Evolutionary conservation across 2,113 vertebrate genomes (phyloP), one percentile per base, ranked within the genome.

Genomic region (Odobenus rosmarus): DNA sequence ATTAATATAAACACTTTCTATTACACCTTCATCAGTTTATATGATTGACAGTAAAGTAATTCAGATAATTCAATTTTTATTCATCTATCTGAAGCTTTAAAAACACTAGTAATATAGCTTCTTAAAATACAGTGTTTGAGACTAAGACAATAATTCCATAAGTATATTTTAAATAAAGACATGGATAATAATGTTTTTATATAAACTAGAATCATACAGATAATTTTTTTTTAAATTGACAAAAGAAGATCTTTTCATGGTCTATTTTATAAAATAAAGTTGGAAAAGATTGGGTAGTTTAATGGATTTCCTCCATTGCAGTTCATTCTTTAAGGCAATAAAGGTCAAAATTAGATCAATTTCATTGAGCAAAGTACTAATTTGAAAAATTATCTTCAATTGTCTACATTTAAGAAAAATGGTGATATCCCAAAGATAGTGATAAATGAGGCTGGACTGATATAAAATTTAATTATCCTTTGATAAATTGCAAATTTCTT

Each of bases 331-430:
- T 83, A 90, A 69, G 61, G 67, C 28, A 79, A 64, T 71, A 77
- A 57, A 92, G 74, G 67, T 94, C 80, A 90, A 96, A 88, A 90
- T 82, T 95, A 94, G 53, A 93, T 95, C 74, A 93, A 72, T 91
- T 96, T 93, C 83, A 95, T 81, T 71, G 31, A 84, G 61, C 9
- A 31, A 88, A 96, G 74, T 86, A 97, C 19, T 95, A 39, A 83
- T 92, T 88, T 96, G 6, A 71, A 92, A 97, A 93, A 86, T 83
- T 71, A 87, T 23, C 36, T 89, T 82, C n/a, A 86, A 92, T 82
- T 83, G 39, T 92, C 84, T 57, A 53, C 67, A 83, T 82, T 95
- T 92, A 71, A 76, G 39, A 80, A 86, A 86, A 80, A 90, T 59
- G 39, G 13, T 57, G 57, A 42, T 95, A 71, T 74, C 42, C 23